A percentile compares a stretch with the other conserved stretches of the same genome.
phyloP scores from a whole-genome alignment of 2,888 invertebrate genomes.

The Pristionchus arcanus region DNA sequence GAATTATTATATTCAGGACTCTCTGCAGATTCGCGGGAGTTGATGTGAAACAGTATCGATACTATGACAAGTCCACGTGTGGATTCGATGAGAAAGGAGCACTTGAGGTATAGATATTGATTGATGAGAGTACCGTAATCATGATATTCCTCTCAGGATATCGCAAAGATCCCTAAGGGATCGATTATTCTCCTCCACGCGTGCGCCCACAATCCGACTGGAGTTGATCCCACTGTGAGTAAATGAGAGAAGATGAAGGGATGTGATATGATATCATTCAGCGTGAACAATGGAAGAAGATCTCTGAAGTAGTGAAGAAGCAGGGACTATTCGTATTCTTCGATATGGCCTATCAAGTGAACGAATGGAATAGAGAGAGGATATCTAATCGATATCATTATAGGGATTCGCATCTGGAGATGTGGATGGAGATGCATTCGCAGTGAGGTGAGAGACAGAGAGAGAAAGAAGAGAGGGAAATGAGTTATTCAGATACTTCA shows the following conservation, averaged over 20 bases:
- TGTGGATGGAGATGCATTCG: constrained; percentile 92
- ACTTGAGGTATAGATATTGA: constrained; percentile 84
- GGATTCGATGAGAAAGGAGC: constrained; percentile 94
- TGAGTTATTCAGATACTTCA: constrained; percentile 68
- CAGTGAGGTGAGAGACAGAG: constrained; percentile 84
- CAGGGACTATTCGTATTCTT: constrained; percentile 77
- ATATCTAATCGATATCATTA: constrained; percentile 80
- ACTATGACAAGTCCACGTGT: constrained; percentile 94
- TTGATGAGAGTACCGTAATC: neutral
- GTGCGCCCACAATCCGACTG: constrained; percentile 99
- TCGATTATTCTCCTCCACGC: constrained; percentile 94
- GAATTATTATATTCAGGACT: neutral
- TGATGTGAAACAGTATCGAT: constrained; percentile 91
- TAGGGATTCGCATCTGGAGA: constrained; percentile 98
- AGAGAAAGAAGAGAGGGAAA: neutral
- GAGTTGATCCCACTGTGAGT: constrained; percentile 80
- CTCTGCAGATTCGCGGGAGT: constrained; percentile 86
- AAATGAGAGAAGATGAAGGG: neutral
- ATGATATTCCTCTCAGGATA: constrained; percentile 57
- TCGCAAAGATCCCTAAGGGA: constrained; percentile 79
- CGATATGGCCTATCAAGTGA: constrained; percentile 77
- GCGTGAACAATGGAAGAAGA: constrained; percentile 92
- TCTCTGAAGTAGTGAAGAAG: constrained; percentile 89
- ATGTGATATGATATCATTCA: constrained; percentile 50
- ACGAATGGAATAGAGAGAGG: constrained; percentile 81